Evolutionary conservation across 2,888 invertebrate genomes (phyloP), one percentile per base, ranked within the genome.

Genomic region (Brachycybe producta): DNA sequence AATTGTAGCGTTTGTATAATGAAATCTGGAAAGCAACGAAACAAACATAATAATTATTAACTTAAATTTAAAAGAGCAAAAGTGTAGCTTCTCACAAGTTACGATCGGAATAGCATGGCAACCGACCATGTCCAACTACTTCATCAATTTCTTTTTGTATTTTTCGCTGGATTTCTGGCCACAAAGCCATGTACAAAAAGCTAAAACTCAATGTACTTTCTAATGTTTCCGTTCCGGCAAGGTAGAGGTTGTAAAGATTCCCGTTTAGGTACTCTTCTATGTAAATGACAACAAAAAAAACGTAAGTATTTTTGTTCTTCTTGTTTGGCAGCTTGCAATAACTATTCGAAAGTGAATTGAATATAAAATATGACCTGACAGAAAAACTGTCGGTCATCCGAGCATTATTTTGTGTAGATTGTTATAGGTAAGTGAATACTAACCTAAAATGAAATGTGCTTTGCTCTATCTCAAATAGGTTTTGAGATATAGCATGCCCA

Each of bases 81-180:
- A 35, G 32, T 30, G 32, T 8, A 30, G 32, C 32, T 4, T 42
- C 45, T 45, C 34, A 45, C 45, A 11, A 13, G 17, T 3, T n/a
- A 3, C 38, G 19, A 17, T 47, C 47, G 27, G 38, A 19, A 15
- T 26, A 47, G 7, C 13, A 24, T 39, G 47, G 47, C 11, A 21
- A 27, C 11, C 47, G 23, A 2, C 24, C 24, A 24, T 26, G 19
- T 7, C 47, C 47, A 24, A 47, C 21, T 2, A 7, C 36, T 23
- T 17, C 26, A 17, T 47, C 47, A 35, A 47, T 7, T 13, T 47
- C 47, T 5, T 47, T 38, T 17, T 47, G 47, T 7, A 47, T 27
- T 26, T 38, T 47, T 2, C 11, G 13, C 19, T 47, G 47, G 27
- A 47, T 38, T 26, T 47, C 47, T 5, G 47, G 47, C 35, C 38